These are phyloP conservation scores for Rhinella marina DNA, from an alignment of 2,797 vertebrate species.

Conservation along the genomic window DNA sequence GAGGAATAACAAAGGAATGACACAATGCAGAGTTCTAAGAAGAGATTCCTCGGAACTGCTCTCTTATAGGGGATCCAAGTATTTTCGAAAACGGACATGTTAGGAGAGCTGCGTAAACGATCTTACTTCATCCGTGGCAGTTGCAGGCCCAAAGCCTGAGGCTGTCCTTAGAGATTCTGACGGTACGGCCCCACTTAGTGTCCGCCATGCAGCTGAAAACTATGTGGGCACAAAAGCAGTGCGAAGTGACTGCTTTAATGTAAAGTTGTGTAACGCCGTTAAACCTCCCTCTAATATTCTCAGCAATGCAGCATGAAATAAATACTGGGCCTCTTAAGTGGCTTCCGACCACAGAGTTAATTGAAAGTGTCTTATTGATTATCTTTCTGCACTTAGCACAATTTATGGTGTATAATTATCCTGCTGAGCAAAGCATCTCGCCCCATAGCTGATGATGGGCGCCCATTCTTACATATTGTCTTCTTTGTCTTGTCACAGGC, in stretches of 20 bases:
- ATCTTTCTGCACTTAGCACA: constrained; percentile 28
- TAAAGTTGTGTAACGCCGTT: constrained; percentile 10
- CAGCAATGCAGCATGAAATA: constrained; percentile 32
- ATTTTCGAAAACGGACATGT: too few species aligned
- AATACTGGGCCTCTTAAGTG: constrained; percentile 18
- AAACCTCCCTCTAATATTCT: neutral
- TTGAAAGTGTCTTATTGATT: constrained; percentile 54
- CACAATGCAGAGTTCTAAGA: too few species aligned
- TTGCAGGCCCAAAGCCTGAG: too few species aligned
- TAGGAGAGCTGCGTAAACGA: too few species aligned
- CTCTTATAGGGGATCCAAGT: too few species aligned
- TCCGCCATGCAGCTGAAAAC: too few species aligned
- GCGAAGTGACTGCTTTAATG: neutral
- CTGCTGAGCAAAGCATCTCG: constrained; percentile 13
- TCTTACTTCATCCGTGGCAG: too few species aligned
- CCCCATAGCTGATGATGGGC: neutral
- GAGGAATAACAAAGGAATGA: too few species aligned
- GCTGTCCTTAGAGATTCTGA: too few species aligned
- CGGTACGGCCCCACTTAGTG: too few species aligned
- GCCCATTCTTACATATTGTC: neutral
- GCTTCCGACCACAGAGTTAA: constrained; percentile 40
- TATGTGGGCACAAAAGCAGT: neutral
- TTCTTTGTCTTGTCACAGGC: constrained; percentile 77
- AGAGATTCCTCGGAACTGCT: too few species aligned
- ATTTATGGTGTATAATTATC: constrained; percentile 1